A percentile compares a stretch with the other conserved stretches of the same genome.
Conservation (phyloP, 2,113 vertebrate species). For the Rafetus swinhoei region DNA sequence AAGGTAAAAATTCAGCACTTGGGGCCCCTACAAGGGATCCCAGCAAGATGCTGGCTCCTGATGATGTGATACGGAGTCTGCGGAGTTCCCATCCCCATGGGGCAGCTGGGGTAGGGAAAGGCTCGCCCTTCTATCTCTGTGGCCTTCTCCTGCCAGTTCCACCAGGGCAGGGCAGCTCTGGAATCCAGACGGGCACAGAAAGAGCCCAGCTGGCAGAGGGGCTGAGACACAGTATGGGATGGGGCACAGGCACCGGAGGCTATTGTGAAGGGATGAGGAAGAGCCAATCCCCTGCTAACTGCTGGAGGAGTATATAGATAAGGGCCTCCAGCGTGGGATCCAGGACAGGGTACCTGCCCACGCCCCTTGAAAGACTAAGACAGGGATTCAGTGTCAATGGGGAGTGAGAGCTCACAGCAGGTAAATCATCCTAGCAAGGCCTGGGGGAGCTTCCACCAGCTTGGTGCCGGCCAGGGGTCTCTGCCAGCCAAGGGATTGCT, state of each 20-base stretch:
- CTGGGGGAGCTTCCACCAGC: not conserved
- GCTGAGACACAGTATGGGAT: no score
- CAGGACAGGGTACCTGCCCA: not conserved
- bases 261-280: not conserved
- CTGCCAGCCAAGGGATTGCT: not conserved
- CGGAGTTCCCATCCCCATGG: not conserved
- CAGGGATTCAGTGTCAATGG: not conserved
- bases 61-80: not conserved
- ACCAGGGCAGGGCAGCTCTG: not conserved
- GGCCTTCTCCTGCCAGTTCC: not conserved
- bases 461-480: not conserved
- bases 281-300: not conserved
- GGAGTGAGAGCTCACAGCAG: not conserved
- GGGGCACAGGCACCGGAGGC: not conserved
- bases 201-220: not conserved
- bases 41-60: no score
- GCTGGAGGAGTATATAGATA: not conserved
- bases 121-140: accelerated
- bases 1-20: not conserved
- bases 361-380: not conserved
- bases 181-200: not conserved
- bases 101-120: not conserved
- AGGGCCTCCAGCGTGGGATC: not conserved
- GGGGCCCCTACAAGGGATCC: not conserved
- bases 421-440: not conserved